Percentiles rank a stretch among this genome's conserved stretches.
phyloP scores from a whole-genome alignment of 1,140 invertebrate species.

The Nilaparvata lugens region DNA sequence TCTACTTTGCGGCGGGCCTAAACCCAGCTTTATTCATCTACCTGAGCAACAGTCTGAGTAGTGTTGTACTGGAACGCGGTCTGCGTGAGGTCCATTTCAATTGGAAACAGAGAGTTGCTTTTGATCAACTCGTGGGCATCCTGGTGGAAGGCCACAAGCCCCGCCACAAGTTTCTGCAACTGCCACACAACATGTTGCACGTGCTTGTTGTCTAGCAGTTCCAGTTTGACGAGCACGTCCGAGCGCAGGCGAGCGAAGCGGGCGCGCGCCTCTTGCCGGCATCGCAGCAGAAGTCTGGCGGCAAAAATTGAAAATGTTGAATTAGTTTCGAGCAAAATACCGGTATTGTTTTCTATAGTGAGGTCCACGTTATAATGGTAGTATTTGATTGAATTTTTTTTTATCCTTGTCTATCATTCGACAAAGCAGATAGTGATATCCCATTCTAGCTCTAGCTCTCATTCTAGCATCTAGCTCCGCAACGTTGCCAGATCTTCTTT shows the following conservation, averaged over 20 bases:
- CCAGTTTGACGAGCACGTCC: conserved; percentile 94
- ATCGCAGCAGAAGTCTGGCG: conserved; percentile 74
- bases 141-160: conserved; percentile 37
- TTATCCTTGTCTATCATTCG: too few species aligned
- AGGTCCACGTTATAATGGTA: too few species aligned
- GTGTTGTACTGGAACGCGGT: conserved; percentile 85
- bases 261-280: conserved; percentile 84
- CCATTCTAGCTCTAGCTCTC: too few species aligned
- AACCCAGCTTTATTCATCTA: not conserved
- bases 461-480: too few species aligned
- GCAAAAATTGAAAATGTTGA: too few species aligned
- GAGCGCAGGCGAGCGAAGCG: conserved; percentile 87
- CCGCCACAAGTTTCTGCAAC: conserved; percentile 56
- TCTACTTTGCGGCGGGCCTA: too few species aligned
- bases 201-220: conserved; percentile 95
- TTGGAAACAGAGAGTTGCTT: conserved; percentile 76
- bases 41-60: conserved; percentile 32
- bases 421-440: too few species aligned
- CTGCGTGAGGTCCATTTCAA: conserved; percentile 90
- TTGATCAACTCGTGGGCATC: conserved; percentile 57
- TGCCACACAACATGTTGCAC: conserved; percentile 88
- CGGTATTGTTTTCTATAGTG: too few species aligned
- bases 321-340: too few species aligned
- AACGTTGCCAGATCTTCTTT: too few species aligned
- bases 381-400: too few species aligned